Base-by-base conservation (phyloP, 2,113 vertebrate species). In the Cercocebus atys region DNA sequence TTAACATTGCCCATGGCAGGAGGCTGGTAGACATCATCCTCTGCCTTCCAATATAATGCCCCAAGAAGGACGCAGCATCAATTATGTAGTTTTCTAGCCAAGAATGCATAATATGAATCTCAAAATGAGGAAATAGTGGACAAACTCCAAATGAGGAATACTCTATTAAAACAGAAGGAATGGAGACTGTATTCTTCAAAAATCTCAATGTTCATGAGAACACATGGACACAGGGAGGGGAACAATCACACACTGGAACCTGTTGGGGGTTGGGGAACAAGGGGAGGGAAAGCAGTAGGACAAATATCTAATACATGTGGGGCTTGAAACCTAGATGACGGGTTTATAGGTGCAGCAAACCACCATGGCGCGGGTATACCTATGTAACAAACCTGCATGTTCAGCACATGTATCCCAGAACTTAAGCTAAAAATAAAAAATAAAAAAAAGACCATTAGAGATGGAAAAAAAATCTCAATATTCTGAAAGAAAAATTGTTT, bases 91-190 rank as follows among this genome's bases (percentile, higher is more conserved):
- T 79, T 79, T 97, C 68, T 50, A 78, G 17, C 52, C 66, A 82
- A 35, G 17, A 59, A 78, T 78, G 38, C 52, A 94, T 88, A 90
- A 83, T 18, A 86, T 79, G 70, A 86, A 94, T 83, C 50, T 92
- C 92, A 86, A 94, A 43, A 66, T 72, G 38, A 81, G 38, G 52
- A 95, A 97, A 79, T 38, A 90, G 25, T 43, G 89, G 79, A 78
- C 68, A 92, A 92, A 59, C 14, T 93, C 20, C 59, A 89, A 90
- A 64, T 92, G 45, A 94, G 22, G 22, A 93, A 47, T 7, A 81
- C n/a, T 68, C 30, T 90, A 38, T 86, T 89, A 90, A 92, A 92
- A 66, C 57, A 64, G 86, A 89, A 94, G 55, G 57, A 68, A 94
- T 11, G 61, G 18, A 30, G 25, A 35, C 80, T 73, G 2, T 87